Evolutionary conservation across 1,140 invertebrate genomes (phyloP).

Genomic region (Leptestheria dahalacensis): DNA sequence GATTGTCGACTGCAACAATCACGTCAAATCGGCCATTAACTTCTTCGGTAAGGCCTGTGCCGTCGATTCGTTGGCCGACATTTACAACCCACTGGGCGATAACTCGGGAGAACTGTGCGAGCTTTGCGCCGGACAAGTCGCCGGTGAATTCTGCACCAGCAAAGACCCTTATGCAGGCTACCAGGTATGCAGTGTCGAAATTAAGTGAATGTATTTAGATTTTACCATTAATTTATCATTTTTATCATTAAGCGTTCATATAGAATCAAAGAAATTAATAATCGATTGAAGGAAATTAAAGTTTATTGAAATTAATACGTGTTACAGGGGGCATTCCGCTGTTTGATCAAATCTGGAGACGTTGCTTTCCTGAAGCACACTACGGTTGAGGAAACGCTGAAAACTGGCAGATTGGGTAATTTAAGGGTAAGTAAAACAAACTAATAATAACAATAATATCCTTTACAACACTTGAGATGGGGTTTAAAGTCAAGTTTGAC

Average conservation of each 20-base stretch:
- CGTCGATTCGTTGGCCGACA: constrained; percentile 74
- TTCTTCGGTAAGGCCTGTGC: constrained; percentile 86
- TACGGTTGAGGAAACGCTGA: constrained; percentile 55
- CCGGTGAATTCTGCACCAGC: constrained; percentile 62
- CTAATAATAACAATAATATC: too few relatives aligned
- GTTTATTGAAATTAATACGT: too few relatives aligned
- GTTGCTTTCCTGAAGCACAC: constrained; percentile 84
- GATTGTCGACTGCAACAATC: constrained; percentile 86
- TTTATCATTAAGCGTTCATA: too few relatives aligned
- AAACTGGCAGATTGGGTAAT: constrained; percentile 21
- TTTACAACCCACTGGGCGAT: constrained; percentile 86
- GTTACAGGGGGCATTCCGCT: constrained; percentile 62
- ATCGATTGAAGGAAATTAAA: too few relatives aligned
- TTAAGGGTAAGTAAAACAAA: constrained; percentile 10
- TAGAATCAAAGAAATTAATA: too few relatives aligned
- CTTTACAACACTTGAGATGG: too few relatives aligned
- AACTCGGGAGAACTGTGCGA: constrained; percentile 66
- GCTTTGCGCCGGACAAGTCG: constrained; percentile 61
- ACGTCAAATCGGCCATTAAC: constrained; percentile 78
- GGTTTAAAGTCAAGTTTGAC: too few relatives aligned
- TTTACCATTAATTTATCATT: too few relatives aligned
- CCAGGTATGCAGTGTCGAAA: constrained; percentile 22
- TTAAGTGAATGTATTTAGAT: background rate
- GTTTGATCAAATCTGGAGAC: constrained; percentile 70
- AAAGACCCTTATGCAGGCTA: constrained; percentile 81